These are phyloP conservation scores for Romanogobio albipinnatus DNA, from an alignment of 2,113 vertebrate genomes.

Conservation along the genomic window DNA sequence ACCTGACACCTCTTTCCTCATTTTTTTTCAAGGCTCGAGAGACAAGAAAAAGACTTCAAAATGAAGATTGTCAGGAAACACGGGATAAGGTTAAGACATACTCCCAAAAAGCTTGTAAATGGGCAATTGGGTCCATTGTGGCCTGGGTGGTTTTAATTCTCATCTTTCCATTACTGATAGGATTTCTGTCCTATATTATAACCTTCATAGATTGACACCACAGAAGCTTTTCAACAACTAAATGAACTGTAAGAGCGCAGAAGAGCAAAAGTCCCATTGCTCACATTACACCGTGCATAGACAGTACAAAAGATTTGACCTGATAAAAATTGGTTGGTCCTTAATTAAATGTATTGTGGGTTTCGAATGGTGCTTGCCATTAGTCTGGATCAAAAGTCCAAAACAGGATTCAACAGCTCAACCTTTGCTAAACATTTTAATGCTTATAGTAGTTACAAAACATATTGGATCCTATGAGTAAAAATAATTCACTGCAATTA, in stretches of 20 bases:
- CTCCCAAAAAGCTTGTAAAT: conserved; percentile 64
- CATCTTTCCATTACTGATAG: conserved; percentile 64
- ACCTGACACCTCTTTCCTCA: conserved; percentile 43
- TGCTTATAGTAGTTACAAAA: not conserved
- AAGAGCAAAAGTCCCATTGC: not conserved
- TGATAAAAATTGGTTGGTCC: not conserved
- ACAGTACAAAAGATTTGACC: not conserved
- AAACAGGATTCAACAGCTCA: not conserved
- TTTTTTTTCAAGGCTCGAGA: conserved; percentile 69
- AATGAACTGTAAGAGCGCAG: not conserved
- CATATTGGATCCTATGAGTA: not conserved
- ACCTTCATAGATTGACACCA: conserved; percentile 72
- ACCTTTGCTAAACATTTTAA: not conserved
- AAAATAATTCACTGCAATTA: not conserved
- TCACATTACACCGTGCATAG: not conserved
- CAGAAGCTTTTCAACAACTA: not conserved
- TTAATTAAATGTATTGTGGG: not conserved
- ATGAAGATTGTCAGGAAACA: conserved; percentile 44
- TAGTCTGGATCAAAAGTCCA: not conserved
- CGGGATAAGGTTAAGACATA: conserved; percentile 51
- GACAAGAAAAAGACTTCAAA: conserved; percentile 59
- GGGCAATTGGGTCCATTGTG: conserved; percentile 71
- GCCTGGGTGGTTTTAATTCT: conserved; percentile 66
- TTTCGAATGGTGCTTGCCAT: not conserved
- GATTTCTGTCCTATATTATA: conserved; percentile 77